A percentile compares a stretch with the other conserved stretches of the same genome.
These are phyloP conservation scores for Drosophila suzukii DNA, from an alignment of 1,140 invertebrate genomes.

Conservation along the genomic window DNA sequence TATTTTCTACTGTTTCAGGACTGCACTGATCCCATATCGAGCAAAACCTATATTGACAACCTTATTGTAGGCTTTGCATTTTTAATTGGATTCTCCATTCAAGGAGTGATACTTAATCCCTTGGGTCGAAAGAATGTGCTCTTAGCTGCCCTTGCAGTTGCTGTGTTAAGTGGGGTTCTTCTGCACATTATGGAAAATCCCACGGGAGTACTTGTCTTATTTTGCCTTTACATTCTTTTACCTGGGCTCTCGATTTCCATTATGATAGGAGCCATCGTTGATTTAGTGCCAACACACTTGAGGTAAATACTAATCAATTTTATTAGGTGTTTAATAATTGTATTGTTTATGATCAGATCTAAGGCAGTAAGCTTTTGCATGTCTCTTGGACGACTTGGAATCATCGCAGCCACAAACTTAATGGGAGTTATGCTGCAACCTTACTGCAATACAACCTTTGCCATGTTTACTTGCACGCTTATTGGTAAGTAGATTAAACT, in stretches of 20 bases:
- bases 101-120: slow-evolving; percentile 75
- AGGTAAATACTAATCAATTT: slow-evolving; percentile 50
- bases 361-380: slow-evolving; percentile 87
- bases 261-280: slow-evolving; percentile 84
- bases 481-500: slow-evolving; percentile 41
- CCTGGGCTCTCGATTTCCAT: slow-evolving; percentile 84
- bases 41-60: slow-evolving; percentile 81
- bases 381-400: slow-evolving; percentile 86
- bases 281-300: slow-evolving; percentile 85
- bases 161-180: slow-evolving; percentile 61
- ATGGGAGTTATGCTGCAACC: slow-evolving; percentile 86
- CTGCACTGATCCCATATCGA: slow-evolving; percentile 77
- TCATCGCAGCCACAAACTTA: slow-evolving; percentile 86
- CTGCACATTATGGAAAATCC: slow-evolving; percentile 73
- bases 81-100: slow-evolving; percentile 71
- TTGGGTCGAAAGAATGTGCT: slow-evolving; percentile 80
- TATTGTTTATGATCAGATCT: slow-evolving; percentile 80
- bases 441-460: slow-evolving; percentile 85
- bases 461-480: slow-evolving; percentile 60
- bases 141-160: slow-evolving; percentile 49
- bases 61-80: slow-evolving; percentile 81
- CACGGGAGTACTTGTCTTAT: slow-evolving; percentile 71
- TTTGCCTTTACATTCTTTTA: slow-evolving; percentile 81
- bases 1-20: slow-evolving; percentile 36
- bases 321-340: not conserved